A percentile compares a stretch with the other conserved stretches of the same genome.
These are phyloP conservation scores for Oegoconia quadripuncta DNA, from an alignment of 2,888 invertebrate genomes.

Conservation along the genomic window DNA sequence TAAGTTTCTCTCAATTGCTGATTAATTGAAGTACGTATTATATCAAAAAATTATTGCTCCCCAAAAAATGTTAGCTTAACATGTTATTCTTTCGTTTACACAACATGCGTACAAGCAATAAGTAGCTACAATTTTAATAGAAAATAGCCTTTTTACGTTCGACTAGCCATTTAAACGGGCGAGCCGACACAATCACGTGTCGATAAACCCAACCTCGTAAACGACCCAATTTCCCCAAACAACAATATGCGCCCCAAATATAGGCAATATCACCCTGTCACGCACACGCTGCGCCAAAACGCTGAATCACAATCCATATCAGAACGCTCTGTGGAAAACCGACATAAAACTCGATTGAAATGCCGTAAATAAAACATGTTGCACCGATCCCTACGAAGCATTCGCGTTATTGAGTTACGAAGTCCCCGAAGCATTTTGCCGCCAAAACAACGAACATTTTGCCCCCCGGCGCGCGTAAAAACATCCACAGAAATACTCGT, in stretches of 20 bases:
- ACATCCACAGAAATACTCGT: slow-evolving; percentile 60
- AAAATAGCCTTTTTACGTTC: too few relatives aligned
- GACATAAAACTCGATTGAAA: slow-evolving; percentile 68
- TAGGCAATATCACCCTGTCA: slow-evolving; percentile 40
- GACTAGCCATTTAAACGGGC: too few relatives aligned
- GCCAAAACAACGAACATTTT: slow-evolving; percentile 78
- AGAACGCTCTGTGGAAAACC: slow-evolving; percentile 47
- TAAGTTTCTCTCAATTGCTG: too few relatives aligned
- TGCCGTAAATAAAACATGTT: slow-evolving; percentile 78
- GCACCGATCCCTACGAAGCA: slow-evolving; percentile 61
- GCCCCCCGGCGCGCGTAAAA: slow-evolving; percentile 78
- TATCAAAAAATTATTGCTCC: too few relatives aligned
- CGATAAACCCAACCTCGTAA: slow-evolving; percentile 36
- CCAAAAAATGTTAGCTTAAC: too few relatives aligned
- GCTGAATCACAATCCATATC: slow-evolving; percentile 44
- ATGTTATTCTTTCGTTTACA: too few relatives aligned
- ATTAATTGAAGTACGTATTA: too few relatives aligned
- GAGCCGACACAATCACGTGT: slow-evolving; percentile 39
- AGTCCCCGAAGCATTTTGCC: slow-evolving; percentile 77
- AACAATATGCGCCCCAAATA: slow-evolving; percentile 22
- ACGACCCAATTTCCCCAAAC: slow-evolving; percentile 33
- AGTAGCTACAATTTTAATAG: too few relatives aligned
- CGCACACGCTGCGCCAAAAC: slow-evolving; percentile 45
- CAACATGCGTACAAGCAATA: too few relatives aligned
- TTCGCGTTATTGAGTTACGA: slow-evolving; percentile 76